A percentile compares a stretch with the other conserved stretches of the same genome.
Conservation (phyloP, 2,113 vertebrate species). For the Bufo gargarizans region DNA sequence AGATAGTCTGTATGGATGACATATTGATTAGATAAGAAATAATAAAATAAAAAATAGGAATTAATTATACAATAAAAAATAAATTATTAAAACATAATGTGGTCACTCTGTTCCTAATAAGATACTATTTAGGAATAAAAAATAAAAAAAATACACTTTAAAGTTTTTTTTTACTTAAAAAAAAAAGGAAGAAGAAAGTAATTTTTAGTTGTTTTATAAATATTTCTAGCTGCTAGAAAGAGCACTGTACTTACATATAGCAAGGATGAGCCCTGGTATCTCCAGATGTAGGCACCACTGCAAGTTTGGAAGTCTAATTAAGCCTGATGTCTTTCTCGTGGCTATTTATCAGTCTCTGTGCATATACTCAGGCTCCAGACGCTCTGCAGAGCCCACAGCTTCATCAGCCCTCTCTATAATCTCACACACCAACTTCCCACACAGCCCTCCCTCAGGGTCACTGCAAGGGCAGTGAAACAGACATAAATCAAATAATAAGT, state of each 20-base stretch:
- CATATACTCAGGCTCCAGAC: conserved; percentile 70
- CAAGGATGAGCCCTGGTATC: conserved; percentile 24
- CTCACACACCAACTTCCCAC: conserved; percentile 74
- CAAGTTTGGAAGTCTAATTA: conserved; percentile 50
- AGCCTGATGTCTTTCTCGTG: conserved; percentile 55
- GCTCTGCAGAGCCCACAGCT: conserved; percentile 70
- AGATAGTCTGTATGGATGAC: not conserved
- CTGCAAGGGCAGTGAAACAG: conserved; percentile 56
- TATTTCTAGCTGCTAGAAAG: not conserved
- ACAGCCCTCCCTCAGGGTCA: conserved; percentile 64
- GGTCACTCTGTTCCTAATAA: not conserved
- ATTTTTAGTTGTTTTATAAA: not conserved
- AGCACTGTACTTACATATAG: conserved; percentile 37
- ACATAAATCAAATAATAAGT: conserved; percentile 73
- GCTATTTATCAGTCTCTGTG: conserved; percentile 72
- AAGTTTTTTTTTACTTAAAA: not conserved
- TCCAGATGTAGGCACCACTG: conserved; percentile 56
- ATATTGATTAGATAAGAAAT: not conserved
- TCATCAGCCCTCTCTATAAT: conserved; percentile 59
- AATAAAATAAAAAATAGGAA: not conserved
- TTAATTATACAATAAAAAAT: not conserved
- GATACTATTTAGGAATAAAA: not conserved
- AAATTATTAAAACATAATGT: not conserved
- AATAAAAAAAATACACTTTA: not conserved
- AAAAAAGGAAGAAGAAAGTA: not conserved